Evolutionary conservation across 2,888 invertebrate genomes (phyloP), one percentile per base, ranked within the genome.

Genomic region (Timema podura): DNA sequence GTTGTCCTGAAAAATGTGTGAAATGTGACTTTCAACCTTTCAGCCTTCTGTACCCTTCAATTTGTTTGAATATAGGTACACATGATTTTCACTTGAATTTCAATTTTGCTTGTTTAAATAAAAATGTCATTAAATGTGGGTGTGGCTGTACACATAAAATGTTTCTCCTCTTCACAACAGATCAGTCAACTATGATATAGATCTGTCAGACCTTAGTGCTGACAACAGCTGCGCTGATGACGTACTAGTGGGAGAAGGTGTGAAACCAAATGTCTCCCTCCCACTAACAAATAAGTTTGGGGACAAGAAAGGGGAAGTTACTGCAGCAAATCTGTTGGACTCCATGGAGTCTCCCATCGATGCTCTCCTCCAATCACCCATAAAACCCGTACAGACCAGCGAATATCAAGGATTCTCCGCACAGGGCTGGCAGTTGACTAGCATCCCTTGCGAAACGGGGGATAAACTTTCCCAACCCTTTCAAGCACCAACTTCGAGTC

Each of bases 151-250:
- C 30, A 30, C 30, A 30, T 30, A 30, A 1, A 30, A 30, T 30
- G 30, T 30, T 30, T 30, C 30, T 30, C 30, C 30, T 3, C 30
- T 2, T 30, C 30, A 30, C 30, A 30, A 30, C 30, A 30, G 30
- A 6, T 69, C 89, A 76, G 87, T 91, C 13, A 91, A 91, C 78
- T 91, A 91, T 74, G 91, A 91, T 75, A 90, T 91, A 70, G 91
- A 91, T 79, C 82, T 91, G 71, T 91, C 91, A 5, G 91, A 91
- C 79, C 82, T 89, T 57, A 91, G 90, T 76, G 89, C 86, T 0
- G 91, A 91, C 9, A 90, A 90, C 76, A 90, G 90, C 74, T 82
- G 86, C 45, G 87, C 87, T 0, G 91, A 90, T 13, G 71, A 76
- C 54, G 67, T 69, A 65, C 68, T 72, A 9, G 16, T n/a, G 15